Base-by-base conservation (phyloP, 2,797 vertebrate genomes). In the Etheostoma nigrum region DNA sequence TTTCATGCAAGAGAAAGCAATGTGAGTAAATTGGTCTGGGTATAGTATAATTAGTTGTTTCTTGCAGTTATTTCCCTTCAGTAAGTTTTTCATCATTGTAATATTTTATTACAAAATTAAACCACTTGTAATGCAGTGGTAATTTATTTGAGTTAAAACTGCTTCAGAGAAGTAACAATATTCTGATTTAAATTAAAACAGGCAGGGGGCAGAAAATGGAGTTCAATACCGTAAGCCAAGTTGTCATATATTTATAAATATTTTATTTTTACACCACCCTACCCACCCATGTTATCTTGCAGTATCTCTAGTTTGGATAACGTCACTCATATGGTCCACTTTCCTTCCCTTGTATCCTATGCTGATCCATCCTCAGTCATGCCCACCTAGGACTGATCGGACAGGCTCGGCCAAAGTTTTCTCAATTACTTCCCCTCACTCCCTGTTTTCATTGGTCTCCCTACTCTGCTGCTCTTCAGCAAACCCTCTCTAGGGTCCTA, bases 1-100 rank as follows among this genome's bases (percentile, higher is more conserved):
- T 92, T 90, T 81, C 58, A 81, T 86, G 74, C 68, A 73, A 45
- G 82, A 80, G 33, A 83, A 57, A 78, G 86, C 69, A 73, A 79
- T 49, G 84, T 88, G 79, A 85, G 72, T 83, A 11, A 86, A 79
- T 51, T 75, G 80, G 42, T 84, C 83, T 83, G 58, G 78, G 69
- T 89, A 27, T 67, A 52, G 62, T 79, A 64, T 82, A 33, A 71
- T 86, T 84, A 77, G 71, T 66, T 73, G 64, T 81, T 83, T 74
- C 64, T 74, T 70, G 72, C 81, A 61, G 74, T 87, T 73, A 25
- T 75, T 76, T 78, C 55, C 61, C 55, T 77, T 81, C 25, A 23
- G 53, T 67, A 47, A 25, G 23, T 81, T 79, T 77, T 45, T 36
- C 73, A 45, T 55, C 63, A 9, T 40, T 11, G 36, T 40, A 40